A percentile compares a stretch with the other conserved stretches of the same genome.
phyloP scores from a whole-genome alignment of 2,797 vertebrate genomes.

The Geotrypetes seraphini region DNA sequence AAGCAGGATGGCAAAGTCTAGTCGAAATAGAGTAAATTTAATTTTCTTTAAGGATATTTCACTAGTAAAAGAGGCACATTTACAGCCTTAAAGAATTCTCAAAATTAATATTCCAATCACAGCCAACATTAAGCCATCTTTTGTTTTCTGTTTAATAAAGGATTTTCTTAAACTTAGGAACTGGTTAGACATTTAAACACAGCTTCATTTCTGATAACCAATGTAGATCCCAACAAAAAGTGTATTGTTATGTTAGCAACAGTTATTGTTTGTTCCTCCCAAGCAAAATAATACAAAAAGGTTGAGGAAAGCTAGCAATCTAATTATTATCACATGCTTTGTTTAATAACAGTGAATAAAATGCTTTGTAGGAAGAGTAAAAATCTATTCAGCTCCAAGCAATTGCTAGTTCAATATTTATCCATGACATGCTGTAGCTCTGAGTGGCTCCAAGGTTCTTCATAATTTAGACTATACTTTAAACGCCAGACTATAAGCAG shows the following conservation, averaged over 20 bases:
- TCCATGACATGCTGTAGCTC: too few relatives aligned
- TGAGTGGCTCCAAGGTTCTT: too few relatives aligned
- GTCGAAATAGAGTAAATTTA: too few relatives aligned
- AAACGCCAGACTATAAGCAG: too few relatives aligned
- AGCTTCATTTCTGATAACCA: conserved; percentile 1
- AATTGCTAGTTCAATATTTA: too few relatives aligned
- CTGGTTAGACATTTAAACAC: conserved; percentile 19
- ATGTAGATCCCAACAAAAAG: not conserved
- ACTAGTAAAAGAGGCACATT: not conserved
- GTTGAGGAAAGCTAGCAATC: not conserved
- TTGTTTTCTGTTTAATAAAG: conserved; percentile 25
- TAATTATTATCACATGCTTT: not conserved
- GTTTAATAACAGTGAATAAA: too few relatives aligned
- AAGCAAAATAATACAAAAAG: not conserved
- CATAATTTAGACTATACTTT: too few relatives aligned
- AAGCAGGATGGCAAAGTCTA: too few relatives aligned
- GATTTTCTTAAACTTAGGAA: conserved; percentile 25
- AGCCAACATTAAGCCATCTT: conserved; percentile 16
- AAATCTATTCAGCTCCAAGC: too few relatives aligned
- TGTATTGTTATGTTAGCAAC: not conserved
- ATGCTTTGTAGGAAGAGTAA: too few relatives aligned
- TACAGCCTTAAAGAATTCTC: conserved; percentile 1
- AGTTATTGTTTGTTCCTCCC: not conserved
- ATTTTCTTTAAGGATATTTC: conserved; percentile 11
- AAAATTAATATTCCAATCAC: conserved; percentile 30